These are phyloP conservation scores for Lamellibrachia columna DNA, from an alignment of 2,888 invertebrate genomes.

Conservation along the genomic window DNA sequence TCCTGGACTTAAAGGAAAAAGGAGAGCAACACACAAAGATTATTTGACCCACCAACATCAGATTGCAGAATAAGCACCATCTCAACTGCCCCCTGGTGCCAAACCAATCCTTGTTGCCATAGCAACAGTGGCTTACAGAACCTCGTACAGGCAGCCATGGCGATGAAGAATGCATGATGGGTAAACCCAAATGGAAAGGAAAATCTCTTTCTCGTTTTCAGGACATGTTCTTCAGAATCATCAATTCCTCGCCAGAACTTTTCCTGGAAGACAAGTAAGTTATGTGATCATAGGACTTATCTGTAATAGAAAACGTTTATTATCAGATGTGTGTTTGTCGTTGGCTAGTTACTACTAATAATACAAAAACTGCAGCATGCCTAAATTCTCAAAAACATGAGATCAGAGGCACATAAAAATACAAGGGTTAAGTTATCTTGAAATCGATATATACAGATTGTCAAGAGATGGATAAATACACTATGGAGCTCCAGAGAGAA, in stretches of 20 bases:
- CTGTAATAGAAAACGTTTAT: not conserved
- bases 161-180: not conserved
- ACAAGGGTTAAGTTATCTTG: no score
- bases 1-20: no score
- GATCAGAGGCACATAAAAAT: no score
- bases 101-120: not conserved
- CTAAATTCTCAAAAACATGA: no score
- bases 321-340: no score
- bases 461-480: no score
- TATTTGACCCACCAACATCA: not conserved
- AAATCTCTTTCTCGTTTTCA: slow-evolving; percentile 1
- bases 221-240: not conserved
- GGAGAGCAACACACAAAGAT: not conserved
- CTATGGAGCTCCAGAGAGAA: no score
- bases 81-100: slow-evolving; percentile 6
- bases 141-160: not conserved
- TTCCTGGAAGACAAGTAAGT: not conserved
- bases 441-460: no score
- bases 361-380: no score
- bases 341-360: no score
- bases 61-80: not conserved
- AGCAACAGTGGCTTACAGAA: slow-evolving; percentile 11
- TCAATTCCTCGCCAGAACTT: not conserved
- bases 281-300: not conserved
- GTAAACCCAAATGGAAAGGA: not conserved